Percentiles rank a stretch among this genome's conserved stretches.
Conservation (phyloP, 1,140 invertebrate genomes). For the Argopecten irradians region DNA sequence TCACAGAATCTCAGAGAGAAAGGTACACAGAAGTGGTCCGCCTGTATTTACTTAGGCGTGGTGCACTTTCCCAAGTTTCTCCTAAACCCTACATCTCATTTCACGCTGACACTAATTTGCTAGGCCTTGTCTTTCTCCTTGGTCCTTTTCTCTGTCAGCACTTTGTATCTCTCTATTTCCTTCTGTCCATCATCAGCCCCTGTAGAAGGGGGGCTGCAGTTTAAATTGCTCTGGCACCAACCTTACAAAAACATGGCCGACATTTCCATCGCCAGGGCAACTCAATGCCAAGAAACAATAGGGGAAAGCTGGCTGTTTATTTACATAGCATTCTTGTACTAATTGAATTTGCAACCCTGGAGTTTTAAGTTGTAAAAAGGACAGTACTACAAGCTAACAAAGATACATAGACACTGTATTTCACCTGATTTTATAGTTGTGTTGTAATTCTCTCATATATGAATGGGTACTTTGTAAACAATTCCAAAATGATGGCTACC, state of each 20-base stretch:
- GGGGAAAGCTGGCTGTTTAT: not conserved
- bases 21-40: not conserved
- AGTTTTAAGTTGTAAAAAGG: not conserved
- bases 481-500: not conserved
- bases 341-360: not conserved
- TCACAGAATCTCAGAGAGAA: no score
- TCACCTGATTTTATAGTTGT: not conserved
- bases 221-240: not conserved
- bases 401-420: not conserved
- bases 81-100: not conserved
- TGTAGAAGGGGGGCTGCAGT: not conserved
- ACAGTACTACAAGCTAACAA: not conserved
- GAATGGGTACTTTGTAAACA: not conserved
- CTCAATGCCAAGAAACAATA: not conserved
- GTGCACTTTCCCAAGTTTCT: not conserved
- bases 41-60: no score
- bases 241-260: not conserved
- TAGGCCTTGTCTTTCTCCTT: not conserved
- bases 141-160: not conserved
- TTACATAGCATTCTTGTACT: not conserved
- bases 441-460: not conserved
- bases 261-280: conserved; percentile 6
- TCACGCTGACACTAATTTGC: not conserved
- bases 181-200: not conserved
- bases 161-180: not conserved